Evolutionary conservation across 2,113 vertebrate species (phyloP), one percentile per base, ranked within the genome.

Genomic region (Thunnus thynnus): DNA sequence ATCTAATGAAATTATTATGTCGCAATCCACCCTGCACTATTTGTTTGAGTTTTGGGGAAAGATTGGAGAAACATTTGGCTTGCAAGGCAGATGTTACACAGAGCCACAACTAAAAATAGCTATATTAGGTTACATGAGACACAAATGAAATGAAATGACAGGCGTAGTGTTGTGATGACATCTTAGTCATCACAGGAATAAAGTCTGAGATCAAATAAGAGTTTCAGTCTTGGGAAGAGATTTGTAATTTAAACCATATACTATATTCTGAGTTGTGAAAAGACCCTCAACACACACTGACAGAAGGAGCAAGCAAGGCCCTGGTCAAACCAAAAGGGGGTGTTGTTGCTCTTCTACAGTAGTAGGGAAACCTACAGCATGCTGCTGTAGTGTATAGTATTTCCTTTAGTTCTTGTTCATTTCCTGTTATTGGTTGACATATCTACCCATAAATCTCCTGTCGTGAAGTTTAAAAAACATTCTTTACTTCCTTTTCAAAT

Each of bases 331-430:
- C 41, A 60, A 36, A 0, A 64, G 77, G 8, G 44, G 67, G 3
- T 50, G 78, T 44, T 80, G 69, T 58, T 51, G 68, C 14, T 50
- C 50, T 64, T 10, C 30, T 36, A 1, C 56, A n/a, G 3, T 63
- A 3, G 18, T 20, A 36, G 14, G 13, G 48, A 2, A 56, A 41
- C 0, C 12, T 9, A 8, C 36, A 10, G 9, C 14, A n/a, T 12
- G n/a, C n/a, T 20, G 5, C 13, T n/a, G 4, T 16, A 3, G 2
- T 5, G 3, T 13, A 20, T 11, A 22, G 22, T 22, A 22, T 22
- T n/a, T 54, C 52, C 20, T n/a, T 11, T 54, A 13, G 4, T 56
- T 13, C 22, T 10, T 55, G 11, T 22, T 57, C 0, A 57, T 57
- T 7, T 22, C 22, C 22, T 22, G 22, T 1, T 27, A 57, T 14